phyloP scores from a whole-genome alignment of 1,140 invertebrate genomes.

The Drosophila prosaltans region DNA sequence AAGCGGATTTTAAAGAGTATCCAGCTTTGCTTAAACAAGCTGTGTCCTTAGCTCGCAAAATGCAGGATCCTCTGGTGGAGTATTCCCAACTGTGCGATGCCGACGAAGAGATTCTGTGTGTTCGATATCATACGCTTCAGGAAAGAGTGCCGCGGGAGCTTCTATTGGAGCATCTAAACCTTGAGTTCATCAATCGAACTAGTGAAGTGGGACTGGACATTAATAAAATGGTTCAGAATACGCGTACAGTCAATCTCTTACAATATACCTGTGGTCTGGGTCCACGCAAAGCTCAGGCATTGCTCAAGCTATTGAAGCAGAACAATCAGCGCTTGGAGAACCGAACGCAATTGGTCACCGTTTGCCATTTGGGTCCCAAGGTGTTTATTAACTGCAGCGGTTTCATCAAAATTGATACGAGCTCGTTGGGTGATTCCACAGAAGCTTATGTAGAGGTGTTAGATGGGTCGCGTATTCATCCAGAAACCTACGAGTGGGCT shows the following conservation, averaged over 20 bases:
- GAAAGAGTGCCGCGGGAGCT: constrained; percentile 94
- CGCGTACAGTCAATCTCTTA: constrained; percentile 93
- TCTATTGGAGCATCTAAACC: constrained; percentile 91
- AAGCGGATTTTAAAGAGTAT: constrained; percentile 95
- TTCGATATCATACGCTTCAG: constrained; percentile 95
- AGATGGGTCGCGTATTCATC: constrained; percentile 98
- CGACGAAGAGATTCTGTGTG: constrained; percentile 97
- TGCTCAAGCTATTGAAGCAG: constrained; percentile 96
- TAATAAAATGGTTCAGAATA: constrained; percentile 94
- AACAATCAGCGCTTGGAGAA: constrained; percentile 97
- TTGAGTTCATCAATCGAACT: constrained; percentile 96
- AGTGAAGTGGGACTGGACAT: constrained; percentile 99
- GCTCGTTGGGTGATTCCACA: constrained; percentile 95
- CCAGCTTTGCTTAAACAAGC: constrained; percentile 94
- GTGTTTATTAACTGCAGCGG: constrained; percentile 99
- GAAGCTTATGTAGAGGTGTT: constrained; percentile 98
- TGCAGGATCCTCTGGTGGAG: constrained; percentile 98
- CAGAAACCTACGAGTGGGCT: constrained; percentile 99
- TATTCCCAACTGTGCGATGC: constrained; percentile 97
- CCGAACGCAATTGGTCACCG: constrained; percentile 96
- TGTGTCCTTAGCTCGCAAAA: constrained; percentile 93
- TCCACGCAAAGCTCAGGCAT: constrained; percentile 95
- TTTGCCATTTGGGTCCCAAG: constrained; percentile 98
- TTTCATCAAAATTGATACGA: constrained; percentile 99
- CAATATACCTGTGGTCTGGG: constrained; percentile 99